Evolutionary conservation across 2,113 vertebrate species (phyloP).

Genomic region (Sinocyclocheilus maitianheensis): DNA sequence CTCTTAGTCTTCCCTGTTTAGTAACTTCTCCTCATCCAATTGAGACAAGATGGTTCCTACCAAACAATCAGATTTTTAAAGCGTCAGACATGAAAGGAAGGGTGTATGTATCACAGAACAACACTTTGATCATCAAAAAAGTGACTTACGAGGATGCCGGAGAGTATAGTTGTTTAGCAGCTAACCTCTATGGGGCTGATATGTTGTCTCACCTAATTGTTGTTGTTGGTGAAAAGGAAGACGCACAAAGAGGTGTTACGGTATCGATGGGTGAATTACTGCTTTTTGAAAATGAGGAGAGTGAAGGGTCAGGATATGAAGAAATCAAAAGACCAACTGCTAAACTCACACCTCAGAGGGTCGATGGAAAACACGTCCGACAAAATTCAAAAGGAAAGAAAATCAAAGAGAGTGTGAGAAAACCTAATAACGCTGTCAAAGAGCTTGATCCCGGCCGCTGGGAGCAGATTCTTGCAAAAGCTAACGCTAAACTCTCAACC

Average conservation of each 20-base stretch:
- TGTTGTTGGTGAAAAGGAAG: constrained; percentile 59
- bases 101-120: constrained; percentile 71
- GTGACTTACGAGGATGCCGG: constrained; percentile 71
- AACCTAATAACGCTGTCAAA: constrained; percentile 72
- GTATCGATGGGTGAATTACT: constrained; percentile 34
- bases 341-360: constrained; percentile 64
- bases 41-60: constrained; percentile 75
- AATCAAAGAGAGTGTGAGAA: constrained; percentile 69
- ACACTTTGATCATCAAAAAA: constrained; percentile 72
- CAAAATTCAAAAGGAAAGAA: constrained; percentile 58
- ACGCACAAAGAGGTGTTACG: constrained; percentile 51
- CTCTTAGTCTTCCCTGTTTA: constrained; percentile 72
- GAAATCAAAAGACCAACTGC: constrained; percentile 65
- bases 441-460: constrained; percentile 74
- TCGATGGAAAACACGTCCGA: constrained; percentile 49
- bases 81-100: constrained; percentile 66
- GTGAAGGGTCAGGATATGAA: constrained; percentile 76
- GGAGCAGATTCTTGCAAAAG: constrained; percentile 73
- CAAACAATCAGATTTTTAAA: constrained; percentile 68
- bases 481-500: constrained; percentile 65
- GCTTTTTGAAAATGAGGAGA: constrained; percentile 52
- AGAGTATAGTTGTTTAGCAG: constrained; percentile 77
- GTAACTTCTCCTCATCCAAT: constrained; percentile 70
- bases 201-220: constrained; percentile 75
- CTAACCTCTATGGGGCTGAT: constrained; percentile 77